phyloP scores from a whole-genome alignment of 2,888 invertebrate species.

The Nowickia ferox region DNA sequence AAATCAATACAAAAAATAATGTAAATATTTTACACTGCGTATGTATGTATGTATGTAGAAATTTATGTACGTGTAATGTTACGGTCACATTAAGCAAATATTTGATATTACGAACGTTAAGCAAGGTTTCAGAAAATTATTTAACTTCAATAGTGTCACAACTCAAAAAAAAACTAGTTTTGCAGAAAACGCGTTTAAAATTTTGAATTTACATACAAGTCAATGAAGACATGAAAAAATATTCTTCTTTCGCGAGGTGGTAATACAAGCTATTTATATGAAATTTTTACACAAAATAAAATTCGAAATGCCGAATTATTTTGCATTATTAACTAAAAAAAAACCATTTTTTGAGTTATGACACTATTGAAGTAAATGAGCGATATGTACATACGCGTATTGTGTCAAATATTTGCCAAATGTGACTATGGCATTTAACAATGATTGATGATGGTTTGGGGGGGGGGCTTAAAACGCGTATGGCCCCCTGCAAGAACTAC shows the following conservation, averaged over 20 bases:
- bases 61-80: too few species aligned
- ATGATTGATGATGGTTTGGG: constrained; percentile 6
- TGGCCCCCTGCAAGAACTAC: background rate
- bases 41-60: background rate
- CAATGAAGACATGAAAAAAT: too few species aligned
- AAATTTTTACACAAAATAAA: too few species aligned
- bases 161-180: too few species aligned
- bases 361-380: too few species aligned
- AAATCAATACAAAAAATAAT: background rate
- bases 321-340: too few species aligned
- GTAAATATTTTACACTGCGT: background rate
- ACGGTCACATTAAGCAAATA: background rate
- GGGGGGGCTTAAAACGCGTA: background rate
- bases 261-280: too few species aligned
- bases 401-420: background rate
- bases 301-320: too few species aligned
- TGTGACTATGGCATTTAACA: background rate
- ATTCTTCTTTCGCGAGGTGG: too few species aligned
- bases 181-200: too few species aligned
- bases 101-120: background rate
- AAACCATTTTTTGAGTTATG: too few species aligned
- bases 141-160: background rate
- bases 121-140: background rate
- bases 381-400: background rate
- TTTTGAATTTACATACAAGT: too few species aligned